phyloP scores from a whole-genome alignment of 1,140 invertebrate genomes.

The Drosophila nebulosa region DNA sequence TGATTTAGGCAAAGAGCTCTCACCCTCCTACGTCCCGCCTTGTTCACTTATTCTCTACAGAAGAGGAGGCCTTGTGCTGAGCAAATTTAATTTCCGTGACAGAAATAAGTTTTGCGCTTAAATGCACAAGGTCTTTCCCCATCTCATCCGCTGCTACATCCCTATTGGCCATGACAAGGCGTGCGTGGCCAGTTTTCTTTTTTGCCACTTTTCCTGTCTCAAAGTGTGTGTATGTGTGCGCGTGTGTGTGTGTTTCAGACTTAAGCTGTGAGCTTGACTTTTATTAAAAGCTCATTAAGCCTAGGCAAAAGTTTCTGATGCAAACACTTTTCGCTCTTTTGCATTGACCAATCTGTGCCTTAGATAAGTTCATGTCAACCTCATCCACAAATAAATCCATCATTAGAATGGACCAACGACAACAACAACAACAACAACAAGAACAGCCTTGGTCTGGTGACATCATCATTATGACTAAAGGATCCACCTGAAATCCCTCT shows the following conservation, averaged over 20 bases:
- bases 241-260: slow-evolving; percentile 35
- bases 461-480: slow-evolving; percentile 68
- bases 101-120: slow-evolving; percentile 79
- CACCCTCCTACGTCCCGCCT: slow-evolving; percentile 2
- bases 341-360: slow-evolving; percentile 43
- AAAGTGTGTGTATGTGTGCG: slow-evolving; percentile 28
- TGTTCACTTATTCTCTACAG: background rate
- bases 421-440: background rate
- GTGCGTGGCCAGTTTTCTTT: slow-evolving; percentile 51
- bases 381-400: slow-evolving; percentile 61
- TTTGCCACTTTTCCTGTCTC: slow-evolving; percentile 15
- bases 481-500: slow-evolving; percentile 13
- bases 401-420: background rate
- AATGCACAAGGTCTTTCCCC: slow-evolving; percentile 52
- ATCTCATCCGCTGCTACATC: slow-evolving; percentile 2
- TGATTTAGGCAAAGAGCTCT: slow-evolving; percentile 76
- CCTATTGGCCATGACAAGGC: slow-evolving; percentile 14
- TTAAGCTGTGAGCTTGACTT: slow-evolving; percentile 55
- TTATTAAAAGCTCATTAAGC: slow-evolving; percentile 79
- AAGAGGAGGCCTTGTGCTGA: slow-evolving; percentile 31
- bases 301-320: slow-evolving; percentile 52
- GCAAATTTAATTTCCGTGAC: slow-evolving; percentile 80
- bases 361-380: slow-evolving; percentile 35
- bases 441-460: slow-evolving; percentile 50
- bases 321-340: slow-evolving; percentile 23